These are phyloP conservation scores for Salvelinus namaycush DNA, from an alignment of 2,113 vertebrate genomes.

Conservation along the genomic window DNA sequence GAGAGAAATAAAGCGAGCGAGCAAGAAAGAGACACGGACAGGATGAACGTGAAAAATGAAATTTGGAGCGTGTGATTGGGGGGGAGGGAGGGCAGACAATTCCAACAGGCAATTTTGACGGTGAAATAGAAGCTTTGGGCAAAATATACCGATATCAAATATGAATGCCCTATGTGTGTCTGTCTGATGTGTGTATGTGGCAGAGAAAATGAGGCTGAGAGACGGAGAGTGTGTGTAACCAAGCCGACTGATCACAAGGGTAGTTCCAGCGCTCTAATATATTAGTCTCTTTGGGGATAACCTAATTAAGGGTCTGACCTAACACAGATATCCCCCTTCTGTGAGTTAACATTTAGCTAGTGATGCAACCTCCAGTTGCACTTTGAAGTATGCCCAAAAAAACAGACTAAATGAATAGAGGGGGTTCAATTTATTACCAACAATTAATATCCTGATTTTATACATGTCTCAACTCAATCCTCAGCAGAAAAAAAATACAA, in stretches of 20 bases:
- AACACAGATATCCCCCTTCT: conserved; percentile 66
- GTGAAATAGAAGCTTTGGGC: conserved; percentile 59
- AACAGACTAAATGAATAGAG: conserved; percentile 52
- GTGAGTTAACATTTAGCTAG: conserved; percentile 73
- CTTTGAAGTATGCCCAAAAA: conserved; percentile 52
- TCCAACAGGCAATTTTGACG: conserved; percentile 54
- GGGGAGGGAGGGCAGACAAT: conserved; percentile 40
- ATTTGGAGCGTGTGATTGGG: conserved; percentile 32
- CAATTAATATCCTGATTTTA: conserved; percentile 64
- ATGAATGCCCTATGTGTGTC: conserved; percentile 45
- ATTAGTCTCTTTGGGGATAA: conserved; percentile 68
- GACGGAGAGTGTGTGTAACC: conserved; percentile 27
- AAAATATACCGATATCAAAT: conserved; percentile 52
- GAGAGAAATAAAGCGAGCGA: conserved; percentile 19
- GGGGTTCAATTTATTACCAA: conserved; percentile 66
- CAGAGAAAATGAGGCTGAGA: conserved; percentile 17
- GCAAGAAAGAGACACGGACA: conserved; percentile 16
- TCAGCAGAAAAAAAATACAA: conserved; percentile 42
- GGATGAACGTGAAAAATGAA: conserved; percentile 28
- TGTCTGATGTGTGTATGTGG: conserved; percentile 24
- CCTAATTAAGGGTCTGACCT: conserved; percentile 79
- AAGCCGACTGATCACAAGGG: conserved; percentile 55
- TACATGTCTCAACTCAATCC: conserved; percentile 53
- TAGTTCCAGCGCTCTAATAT: conserved; percentile 60
- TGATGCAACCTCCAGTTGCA: conserved; percentile 62